These are phyloP conservation scores for Erynnis tages DNA, from an alignment of 2,888 invertebrate genomes.

Conservation along the genomic window DNA sequence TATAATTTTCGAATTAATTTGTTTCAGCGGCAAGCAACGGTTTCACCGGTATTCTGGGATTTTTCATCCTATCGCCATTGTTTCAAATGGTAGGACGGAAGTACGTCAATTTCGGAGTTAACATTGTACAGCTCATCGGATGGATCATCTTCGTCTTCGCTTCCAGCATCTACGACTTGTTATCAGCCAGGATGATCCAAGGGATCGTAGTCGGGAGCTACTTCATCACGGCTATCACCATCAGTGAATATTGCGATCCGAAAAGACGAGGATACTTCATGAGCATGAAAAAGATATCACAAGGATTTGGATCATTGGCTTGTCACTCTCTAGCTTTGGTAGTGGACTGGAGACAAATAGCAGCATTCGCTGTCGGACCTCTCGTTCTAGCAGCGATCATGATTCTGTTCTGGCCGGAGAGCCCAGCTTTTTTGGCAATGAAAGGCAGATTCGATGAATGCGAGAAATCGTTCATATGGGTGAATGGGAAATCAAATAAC, in stretches of 20 bases:
- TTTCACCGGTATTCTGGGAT: conserved; percentile 40
- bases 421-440: conserved; percentile 44
- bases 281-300: conserved; percentile 37
- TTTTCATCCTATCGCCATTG: conserved; percentile 39
- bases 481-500: conserved; percentile 38
- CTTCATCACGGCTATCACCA: conserved; percentile 38
- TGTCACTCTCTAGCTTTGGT: conserved; percentile 41
- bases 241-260: conserved; percentile 43
- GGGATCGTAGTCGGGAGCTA: conserved; percentile 40
- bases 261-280: conserved; percentile 44
- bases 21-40: conserved; percentile 45
- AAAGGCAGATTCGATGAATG: conserved; percentile 45
- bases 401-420: conserved; percentile 47
- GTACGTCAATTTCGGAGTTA: conserved; percentile 33
- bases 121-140: conserved; percentile 33
- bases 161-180: conserved; percentile 33
- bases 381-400: conserved; percentile 33
- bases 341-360: conserved; percentile 44
- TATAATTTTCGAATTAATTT: background rate
- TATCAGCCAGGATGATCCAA: conserved; percentile 41
- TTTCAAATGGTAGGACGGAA: conserved; percentile 44
- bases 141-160: conserved; percentile 42
- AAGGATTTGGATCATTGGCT: conserved; percentile 37
- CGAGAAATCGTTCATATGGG: conserved; percentile 42
- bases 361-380: conserved; percentile 32